phyloP scores from a whole-genome alignment of 1,140 invertebrate genomes.

The Eciton burchellii region DNA sequence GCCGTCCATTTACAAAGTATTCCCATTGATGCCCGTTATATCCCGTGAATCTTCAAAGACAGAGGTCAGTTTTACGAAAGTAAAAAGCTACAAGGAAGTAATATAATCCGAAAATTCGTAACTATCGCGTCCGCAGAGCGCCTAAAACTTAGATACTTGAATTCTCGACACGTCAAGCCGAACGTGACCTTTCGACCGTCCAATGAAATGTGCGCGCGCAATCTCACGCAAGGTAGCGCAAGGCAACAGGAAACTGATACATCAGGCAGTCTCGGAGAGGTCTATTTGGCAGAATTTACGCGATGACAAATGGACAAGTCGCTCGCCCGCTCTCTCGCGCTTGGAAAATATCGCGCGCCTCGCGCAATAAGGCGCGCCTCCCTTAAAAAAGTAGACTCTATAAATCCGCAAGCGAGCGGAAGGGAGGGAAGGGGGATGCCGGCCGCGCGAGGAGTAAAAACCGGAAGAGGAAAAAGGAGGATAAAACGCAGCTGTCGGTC shows the following conservation, averaged over 20 bases:
- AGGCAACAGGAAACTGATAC: slow-evolving; percentile 14
- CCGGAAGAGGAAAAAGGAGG: neutral
- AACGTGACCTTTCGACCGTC: neutral
- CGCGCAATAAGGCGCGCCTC: neutral
- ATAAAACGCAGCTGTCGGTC: slow-evolving; percentile 12
- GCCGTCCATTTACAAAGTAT: no score
- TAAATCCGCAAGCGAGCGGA: slow-evolving; percentile 42
- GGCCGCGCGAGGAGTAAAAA: neutral
- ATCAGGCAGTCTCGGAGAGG: neutral
- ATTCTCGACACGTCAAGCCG: neutral
- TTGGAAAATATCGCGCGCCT: slow-evolving; percentile 19
- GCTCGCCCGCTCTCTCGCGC: neutral
- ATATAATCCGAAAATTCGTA: no score
- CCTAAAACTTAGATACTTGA: neutral
- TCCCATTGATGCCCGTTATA: no score
- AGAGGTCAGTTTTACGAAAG: no score
- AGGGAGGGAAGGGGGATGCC: no score
- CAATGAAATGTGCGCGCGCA: neutral
- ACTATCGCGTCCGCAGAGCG: neutral
- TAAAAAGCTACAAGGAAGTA: no score
- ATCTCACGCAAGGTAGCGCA: neutral
- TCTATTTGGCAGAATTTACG: neutral
- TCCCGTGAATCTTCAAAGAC: no score
- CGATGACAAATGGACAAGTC: slow-evolving; percentile 27
- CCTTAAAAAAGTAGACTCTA: slow-evolving; percentile 36